These are phyloP conservation scores for Xenopus petersii DNA, from an alignment of 2,797 vertebrate genomes.

Conservation along the genomic window DNA sequence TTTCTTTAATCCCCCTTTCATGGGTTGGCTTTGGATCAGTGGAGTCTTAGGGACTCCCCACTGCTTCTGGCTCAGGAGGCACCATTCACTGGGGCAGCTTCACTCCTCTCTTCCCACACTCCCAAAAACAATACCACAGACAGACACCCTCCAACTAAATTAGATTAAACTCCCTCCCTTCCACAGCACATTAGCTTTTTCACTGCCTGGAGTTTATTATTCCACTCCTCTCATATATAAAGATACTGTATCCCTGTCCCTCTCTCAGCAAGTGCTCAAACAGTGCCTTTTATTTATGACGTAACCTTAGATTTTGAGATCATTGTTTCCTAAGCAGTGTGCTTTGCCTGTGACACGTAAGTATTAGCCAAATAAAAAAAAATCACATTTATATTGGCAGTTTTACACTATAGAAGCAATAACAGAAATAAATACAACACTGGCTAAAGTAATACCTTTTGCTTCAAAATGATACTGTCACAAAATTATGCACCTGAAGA, in stretches of 20 bases:
- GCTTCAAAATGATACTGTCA: too few relatives aligned
- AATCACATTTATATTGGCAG: not conserved
- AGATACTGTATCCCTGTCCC: constrained; percentile 61
- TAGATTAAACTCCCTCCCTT: constrained; percentile 95
- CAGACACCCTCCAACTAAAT: constrained; percentile 91
- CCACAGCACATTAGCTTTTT: constrained; percentile 88
- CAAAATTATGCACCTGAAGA: too few relatives aligned
- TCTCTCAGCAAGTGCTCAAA: not conserved
- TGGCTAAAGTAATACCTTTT: too few relatives aligned
- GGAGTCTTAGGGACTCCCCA: constrained; percentile 87
- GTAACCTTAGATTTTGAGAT: not conserved
- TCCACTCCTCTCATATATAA: constrained; percentile 61
- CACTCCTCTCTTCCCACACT: constrained; percentile 97
- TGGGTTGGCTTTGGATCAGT: constrained; percentile 85
- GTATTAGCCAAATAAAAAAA: not conserved
- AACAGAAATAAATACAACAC: too few relatives aligned
- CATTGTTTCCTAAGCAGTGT: not conserved
- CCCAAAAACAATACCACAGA: constrained; percentile 77
- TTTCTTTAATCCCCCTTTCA: constrained; percentile 97
- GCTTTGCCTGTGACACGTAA: not conserved
- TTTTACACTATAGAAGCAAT: too few relatives aligned
- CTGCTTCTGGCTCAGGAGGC: constrained; percentile 90
- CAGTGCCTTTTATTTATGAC: constrained; percentile 2
- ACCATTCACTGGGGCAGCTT: constrained; percentile 83
- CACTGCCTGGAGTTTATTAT: constrained; percentile 76